Evolutionary conservation across 2,113 vertebrate genomes (phyloP), one percentile per base, ranked within the genome.

Genomic region (Chamaea fasciata): DNA sequence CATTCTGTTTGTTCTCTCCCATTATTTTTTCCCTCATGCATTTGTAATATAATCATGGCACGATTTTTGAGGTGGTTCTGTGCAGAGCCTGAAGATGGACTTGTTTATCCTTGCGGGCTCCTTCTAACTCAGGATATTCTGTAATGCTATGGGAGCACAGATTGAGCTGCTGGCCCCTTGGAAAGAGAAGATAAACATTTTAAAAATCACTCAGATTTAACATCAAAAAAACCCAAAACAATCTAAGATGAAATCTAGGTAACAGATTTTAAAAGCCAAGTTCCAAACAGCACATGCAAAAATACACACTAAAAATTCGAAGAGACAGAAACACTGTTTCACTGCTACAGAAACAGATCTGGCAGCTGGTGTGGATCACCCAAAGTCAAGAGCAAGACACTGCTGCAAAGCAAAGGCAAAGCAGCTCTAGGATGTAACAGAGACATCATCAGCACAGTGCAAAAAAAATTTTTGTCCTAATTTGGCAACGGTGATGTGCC

Each of bases 401-500:
- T 78, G 24, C 24, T 64, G 52, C 52, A 75, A 59, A 64, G 47
- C 33, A 37, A 60, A 91, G 49, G 44, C 69, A 74, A 62, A 42
- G 55, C 84, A 85, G 22, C 73, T 68, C 31, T 55, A 69, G 80
- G 83, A 91, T 50, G 16, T 31, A 92, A 73, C 60, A 94, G 19
- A 33, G 84, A 63, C 37, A 70, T 27, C 56, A 77, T 57, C 86
- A 52, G 89, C 88, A 78, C 53, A n/a, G 56, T 7, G 26, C 75
- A 59, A 83, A 77, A 77, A 83, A 39, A 26, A 3, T 39, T 64
- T 94, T 90, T 94, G 73, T 75, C 95, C 94, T 94, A 94, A 90
- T 96, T 95, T 93, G 91, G 95, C 86, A 67, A 67, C 2, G 0
- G 52, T 1, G 1, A 86, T 5, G 42, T 60, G 86, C 77, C 55